Conservation (phyloP, 2,797 vertebrate genomes). For the Alcedo quadribrachys region DNA sequence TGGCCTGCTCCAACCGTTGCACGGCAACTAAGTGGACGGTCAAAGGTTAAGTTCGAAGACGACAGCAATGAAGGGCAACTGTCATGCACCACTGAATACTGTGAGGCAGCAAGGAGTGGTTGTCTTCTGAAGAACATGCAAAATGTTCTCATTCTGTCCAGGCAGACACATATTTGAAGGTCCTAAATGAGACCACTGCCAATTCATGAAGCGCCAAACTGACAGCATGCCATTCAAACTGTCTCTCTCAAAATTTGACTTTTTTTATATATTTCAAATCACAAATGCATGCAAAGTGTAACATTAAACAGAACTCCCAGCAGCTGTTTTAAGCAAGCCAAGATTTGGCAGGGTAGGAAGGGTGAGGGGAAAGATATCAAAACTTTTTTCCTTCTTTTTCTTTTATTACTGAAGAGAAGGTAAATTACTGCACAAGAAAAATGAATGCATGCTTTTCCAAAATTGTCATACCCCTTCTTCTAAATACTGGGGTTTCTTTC, state of each 20-base stretch:
- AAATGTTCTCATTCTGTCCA: slow-evolving; percentile 83
- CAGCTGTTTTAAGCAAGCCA: slow-evolving; percentile 51
- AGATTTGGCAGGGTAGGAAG: not conserved
- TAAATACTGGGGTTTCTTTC: not conserved
- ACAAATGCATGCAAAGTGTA: slow-evolving; percentile 90
- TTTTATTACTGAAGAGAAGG: not conserved
- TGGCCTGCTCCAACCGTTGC: slow-evolving; percentile 69
- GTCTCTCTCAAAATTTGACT: slow-evolving; percentile 79
- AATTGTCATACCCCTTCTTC: not conserved
- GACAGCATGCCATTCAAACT: slow-evolving; percentile 96
- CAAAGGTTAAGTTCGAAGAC: slow-evolving; percentile 93
- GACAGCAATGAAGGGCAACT: slow-evolving; percentile 98
- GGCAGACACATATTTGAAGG: slow-evolving; percentile 80
- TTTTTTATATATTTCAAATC: slow-evolving; percentile 73
- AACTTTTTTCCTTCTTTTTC: not conserved
- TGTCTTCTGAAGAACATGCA: slow-evolving; percentile 88
- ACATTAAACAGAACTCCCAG: slow-evolving; percentile 69
- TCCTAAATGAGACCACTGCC: slow-evolving; percentile 88
- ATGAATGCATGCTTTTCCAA: not conserved
- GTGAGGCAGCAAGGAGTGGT: slow-evolving; percentile 82
- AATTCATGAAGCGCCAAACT: slow-evolving; percentile 85
- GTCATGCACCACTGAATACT: slow-evolving; percentile 91
- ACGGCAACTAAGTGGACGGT: slow-evolving; percentile 82
- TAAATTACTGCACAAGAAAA: not conserved
- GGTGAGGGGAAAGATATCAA: not conserved